These are phyloP conservation scores for Hirtodrosophila confusa DNA, from an alignment of 2,888 invertebrate species.

Conservation along the genomic window DNA sequence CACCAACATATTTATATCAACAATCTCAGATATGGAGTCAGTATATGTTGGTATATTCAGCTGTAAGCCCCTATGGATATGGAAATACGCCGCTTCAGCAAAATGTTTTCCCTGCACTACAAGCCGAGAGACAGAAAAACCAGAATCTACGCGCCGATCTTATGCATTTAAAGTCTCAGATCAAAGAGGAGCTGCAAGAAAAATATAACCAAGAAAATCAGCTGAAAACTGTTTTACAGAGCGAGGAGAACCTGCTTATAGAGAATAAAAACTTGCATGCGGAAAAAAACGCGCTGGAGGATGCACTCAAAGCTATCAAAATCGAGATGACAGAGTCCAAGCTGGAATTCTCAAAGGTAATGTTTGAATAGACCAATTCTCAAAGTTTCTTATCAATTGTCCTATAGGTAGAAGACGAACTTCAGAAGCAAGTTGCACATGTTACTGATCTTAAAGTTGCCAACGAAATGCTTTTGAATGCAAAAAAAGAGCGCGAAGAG, in stretches of 20 bases:
- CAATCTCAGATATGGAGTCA: background rate
- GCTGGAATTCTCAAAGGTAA: conserved; percentile 6
- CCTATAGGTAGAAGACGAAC: conserved; percentile 13
- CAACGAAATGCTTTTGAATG: conserved; percentile 28
- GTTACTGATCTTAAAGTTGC: background rate
- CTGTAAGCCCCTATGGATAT: background rate
- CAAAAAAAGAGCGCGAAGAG: conserved; percentile 20
- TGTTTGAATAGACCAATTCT: too few species aligned
- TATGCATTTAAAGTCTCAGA: background rate
- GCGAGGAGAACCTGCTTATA: background rate
- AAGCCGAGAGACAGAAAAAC: background rate
- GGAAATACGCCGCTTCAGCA: background rate
- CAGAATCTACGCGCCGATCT: background rate
- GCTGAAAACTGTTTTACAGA: background rate
- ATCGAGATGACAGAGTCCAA: background rate
- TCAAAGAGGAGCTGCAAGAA: background rate
- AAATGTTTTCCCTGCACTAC: background rate
- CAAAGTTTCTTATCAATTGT: background rate
- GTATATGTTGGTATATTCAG: background rate
- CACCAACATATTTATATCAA: too few species aligned
- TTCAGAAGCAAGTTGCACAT: background rate
- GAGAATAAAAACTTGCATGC: background rate
- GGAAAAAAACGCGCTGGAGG: background rate
- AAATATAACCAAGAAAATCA: background rate
- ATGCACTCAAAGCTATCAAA: background rate